Evolutionary conservation across 2,113 vertebrate species (phyloP), one percentile per base, ranked within the genome.

Genomic region (Todiramphus chloris): DNA sequence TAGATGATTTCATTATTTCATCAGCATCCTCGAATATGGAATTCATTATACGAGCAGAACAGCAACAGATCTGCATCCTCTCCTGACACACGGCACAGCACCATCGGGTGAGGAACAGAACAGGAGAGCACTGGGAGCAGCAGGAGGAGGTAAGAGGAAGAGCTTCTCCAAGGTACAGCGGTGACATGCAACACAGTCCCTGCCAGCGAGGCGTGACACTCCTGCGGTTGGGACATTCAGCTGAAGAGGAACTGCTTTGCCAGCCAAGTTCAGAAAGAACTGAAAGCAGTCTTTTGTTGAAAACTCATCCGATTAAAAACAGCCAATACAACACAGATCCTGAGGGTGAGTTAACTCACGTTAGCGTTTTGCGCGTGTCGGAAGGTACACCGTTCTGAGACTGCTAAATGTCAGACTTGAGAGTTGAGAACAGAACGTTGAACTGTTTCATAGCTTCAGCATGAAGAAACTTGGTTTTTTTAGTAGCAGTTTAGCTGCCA

Each of bases 401-500:
- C 89, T 89, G 95, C 91, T 91, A 83, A 80, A 30, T 90, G 92
- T 97, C 94, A 69, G 84, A 86, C 76, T 95, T 64, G 89, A 35
- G 13, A 89, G 82, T 92, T 93, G 96, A 96, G 91, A 96, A 96
- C 86, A 95, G 70, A 97, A 94, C 2, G 11, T 39, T 10, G 59
- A 68, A 88, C 90, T 95, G 93, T 81, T 92, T 97, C 96, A 94
- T 83, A 96, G 92, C 96, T 97, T 98, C 97, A 95, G 94, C 89
- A 63, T 62, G 96, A 94, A 97, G 96, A 90, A 96, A 94, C 85
- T 11, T 50, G 24, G 12, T 24, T 50, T 53, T 94, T 96, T 94
- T 96, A 97, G 82, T 83, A 98, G 97, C 96, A 97, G 94, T 97
- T 98, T 98, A 98, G 98, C 98, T 98, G 98, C 98, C 98, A 90